A percentile compares a stretch with the other conserved stretches of the same genome.
These are phyloP conservation scores for Kryptopterus vitreolus DNA, from an alignment of 2,797 vertebrate species.

Conservation along the genomic window DNA sequence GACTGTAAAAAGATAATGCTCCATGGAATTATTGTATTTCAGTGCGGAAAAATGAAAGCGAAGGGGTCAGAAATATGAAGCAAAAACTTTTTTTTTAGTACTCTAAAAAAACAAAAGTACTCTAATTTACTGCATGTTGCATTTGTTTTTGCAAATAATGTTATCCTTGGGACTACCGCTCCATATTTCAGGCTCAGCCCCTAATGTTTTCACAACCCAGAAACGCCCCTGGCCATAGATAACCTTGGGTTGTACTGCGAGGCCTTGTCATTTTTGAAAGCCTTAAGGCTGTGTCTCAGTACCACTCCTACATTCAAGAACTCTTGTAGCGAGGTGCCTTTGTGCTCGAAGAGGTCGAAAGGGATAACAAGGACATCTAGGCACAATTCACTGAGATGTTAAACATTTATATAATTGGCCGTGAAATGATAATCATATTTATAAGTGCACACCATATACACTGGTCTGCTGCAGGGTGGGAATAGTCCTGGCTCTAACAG, in stretches of 20 bases:
- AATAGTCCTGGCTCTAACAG: neutral
- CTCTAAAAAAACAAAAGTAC: too few species aligned
- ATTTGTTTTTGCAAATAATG: too few species aligned
- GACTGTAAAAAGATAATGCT: too few species aligned
- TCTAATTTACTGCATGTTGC: too few species aligned
- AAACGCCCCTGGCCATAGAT: neutral
- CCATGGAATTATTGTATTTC: too few species aligned
- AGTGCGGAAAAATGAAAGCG: too few species aligned
- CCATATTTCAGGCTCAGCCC: too few species aligned
- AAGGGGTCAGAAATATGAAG: too few species aligned
- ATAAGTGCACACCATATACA: neutral
- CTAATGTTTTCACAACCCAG: too few species aligned
- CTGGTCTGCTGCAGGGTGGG: neutral
- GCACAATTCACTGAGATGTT: neutral
- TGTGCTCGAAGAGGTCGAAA: neutral
- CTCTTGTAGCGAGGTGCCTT: neutral
- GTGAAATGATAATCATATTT: neutral
- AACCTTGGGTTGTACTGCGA: neutral
- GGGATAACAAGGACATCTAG: neutral
- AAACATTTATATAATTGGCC: conserved; percentile 10
- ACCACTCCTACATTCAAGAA: neutral
- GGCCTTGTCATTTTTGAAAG: neutral
- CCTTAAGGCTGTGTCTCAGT: neutral
- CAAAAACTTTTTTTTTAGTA: too few species aligned
- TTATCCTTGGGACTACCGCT: too few species aligned